Percentiles rank a stretch among this genome's conserved stretches.
Conservation (phyloP, 2,113 vertebrate species). For the Spea bombifrons region DNA sequence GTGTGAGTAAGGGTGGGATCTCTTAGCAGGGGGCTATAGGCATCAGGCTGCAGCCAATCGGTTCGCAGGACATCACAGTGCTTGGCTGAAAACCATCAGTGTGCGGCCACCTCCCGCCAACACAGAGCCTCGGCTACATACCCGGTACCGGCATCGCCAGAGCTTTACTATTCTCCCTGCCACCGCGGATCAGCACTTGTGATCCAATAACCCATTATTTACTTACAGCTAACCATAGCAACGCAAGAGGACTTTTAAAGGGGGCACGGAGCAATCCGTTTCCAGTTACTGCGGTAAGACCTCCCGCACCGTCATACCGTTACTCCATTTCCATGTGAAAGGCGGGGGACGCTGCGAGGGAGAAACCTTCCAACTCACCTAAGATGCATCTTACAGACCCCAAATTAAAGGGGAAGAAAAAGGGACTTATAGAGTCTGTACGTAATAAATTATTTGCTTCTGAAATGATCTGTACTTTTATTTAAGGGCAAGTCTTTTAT, state of each 20-base stretch:
- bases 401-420: background rate
- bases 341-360: conserved; percentile 16
- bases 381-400: conserved; percentile 51
- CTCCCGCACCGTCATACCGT: background rate
- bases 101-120: too few species aligned
- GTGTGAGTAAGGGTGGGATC: too few species aligned
- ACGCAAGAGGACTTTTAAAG: background rate
- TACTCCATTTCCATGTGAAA: conserved; percentile 19
- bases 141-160: background rate
- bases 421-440: conserved; percentile 93
- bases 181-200: background rate
- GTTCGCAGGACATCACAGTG: too few species aligned
- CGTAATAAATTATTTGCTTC: conserved; percentile 97
- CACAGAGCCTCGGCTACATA: too few species aligned
- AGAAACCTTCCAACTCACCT: conserved; percentile 65
- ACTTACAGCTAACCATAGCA: too few species aligned
- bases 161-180: too few species aligned
- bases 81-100: too few species aligned
- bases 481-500: conserved; percentile 77
- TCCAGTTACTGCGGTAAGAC: background rate
- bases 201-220: background rate
- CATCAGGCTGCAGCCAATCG: too few species aligned
- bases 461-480: conserved; percentile 62
- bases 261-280: background rate
- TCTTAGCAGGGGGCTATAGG: too few species aligned